Evolutionary conservation across 2,113 vertebrate species (phyloP), one percentile per base, ranked within the genome.

Genomic region (Anser brachyrhynchus): DNA sequence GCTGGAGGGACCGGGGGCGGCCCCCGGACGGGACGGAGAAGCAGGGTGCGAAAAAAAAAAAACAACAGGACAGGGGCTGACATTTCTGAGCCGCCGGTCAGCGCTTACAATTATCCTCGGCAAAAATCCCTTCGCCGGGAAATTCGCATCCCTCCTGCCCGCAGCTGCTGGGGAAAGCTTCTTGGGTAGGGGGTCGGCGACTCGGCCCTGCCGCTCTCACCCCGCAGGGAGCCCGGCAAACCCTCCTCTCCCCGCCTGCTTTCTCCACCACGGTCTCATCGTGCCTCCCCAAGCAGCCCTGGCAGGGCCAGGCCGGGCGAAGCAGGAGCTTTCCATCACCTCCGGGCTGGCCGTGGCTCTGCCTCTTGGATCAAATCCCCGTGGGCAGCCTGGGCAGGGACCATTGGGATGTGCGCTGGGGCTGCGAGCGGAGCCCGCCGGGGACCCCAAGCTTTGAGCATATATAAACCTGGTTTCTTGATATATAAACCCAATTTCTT

Each of bases 371-470:
- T 15, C 79, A 43, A 11, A 13, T 90, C 44, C 74, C 10, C 25
- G 6, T 17, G 25, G 41, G 39, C 72, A 28, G 19, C 26, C 26
- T 1, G 29, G 84, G 73, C 41, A 5, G 49, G 49, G 49, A 43
- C 44, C 44, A 17, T 18, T 7, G 15, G 44, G 44, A 44, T 44
- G 44, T 2, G 15, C 44, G 15, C 44, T 6, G 44, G 44, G 44
- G n/a, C 5, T 10, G 43, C 18, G 43, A 84, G 35, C 1, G 1
- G 49, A 61, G 15, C 6, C 10, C 9, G 9, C 5, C 0, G 1
- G 8, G 26, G 44, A 14, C 33, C 22, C 33, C 6, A 26, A 5
- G 5, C 51, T 62, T 54, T 6, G 19, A 91, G 54, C 44, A 46
- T 46, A 19, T 46, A 46, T 20, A 18, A 46, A 46, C 17, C 41